Evolutionary conservation across 2,113 vertebrate species (phyloP).

Genomic region (Oncorhynchus keta): DNA sequence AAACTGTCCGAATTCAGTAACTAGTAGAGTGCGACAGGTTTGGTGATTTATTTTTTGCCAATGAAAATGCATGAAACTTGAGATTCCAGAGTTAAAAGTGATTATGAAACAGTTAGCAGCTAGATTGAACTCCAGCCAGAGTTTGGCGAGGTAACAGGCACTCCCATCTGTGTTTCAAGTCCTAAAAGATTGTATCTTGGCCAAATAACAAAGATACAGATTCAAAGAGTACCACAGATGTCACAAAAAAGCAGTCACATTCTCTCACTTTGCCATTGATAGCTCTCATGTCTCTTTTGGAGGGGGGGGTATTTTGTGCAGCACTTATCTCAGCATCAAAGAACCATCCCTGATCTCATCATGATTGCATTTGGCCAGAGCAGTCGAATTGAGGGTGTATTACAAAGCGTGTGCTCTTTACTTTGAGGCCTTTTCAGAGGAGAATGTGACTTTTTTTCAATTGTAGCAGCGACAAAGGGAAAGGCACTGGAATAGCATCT

Average conservation of each 20-base stretch:
- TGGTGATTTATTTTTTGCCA: neutral
- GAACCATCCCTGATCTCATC: conserved; percentile 36
- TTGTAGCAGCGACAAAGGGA: conserved; percentile 13
- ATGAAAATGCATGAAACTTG: neutral
- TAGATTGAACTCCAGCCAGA: conserved; percentile 53
- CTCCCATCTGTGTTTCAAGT: conserved; percentile 6
- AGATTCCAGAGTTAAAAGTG: neutral
- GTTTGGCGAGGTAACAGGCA: conserved; percentile 5
- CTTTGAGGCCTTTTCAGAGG: conserved; percentile 16
- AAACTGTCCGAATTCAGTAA: neutral
- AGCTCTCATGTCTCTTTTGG: neutral
- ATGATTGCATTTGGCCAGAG: conserved; percentile 39
- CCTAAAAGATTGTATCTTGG: conserved; percentile 39
- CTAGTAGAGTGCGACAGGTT: neutral
- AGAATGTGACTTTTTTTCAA: conserved; percentile 55
- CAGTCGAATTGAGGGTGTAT: neutral
- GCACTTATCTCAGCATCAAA: conserved; percentile 46
- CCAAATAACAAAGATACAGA: conserved; percentile 38
- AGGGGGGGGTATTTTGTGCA: conserved; percentile 8
- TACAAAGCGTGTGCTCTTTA: neutral
- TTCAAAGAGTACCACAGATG: conserved; percentile 50
- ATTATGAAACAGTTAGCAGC: conserved; percentile 24
- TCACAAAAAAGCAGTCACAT: conserved; percentile 53
- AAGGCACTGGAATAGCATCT: conserved; percentile 61
- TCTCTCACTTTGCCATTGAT: conserved; percentile 40